Percentiles rank a stretch among this genome's conserved stretches.
Conservation (phyloP, 2,113 vertebrate species). For the Pagrus major region DNA sequence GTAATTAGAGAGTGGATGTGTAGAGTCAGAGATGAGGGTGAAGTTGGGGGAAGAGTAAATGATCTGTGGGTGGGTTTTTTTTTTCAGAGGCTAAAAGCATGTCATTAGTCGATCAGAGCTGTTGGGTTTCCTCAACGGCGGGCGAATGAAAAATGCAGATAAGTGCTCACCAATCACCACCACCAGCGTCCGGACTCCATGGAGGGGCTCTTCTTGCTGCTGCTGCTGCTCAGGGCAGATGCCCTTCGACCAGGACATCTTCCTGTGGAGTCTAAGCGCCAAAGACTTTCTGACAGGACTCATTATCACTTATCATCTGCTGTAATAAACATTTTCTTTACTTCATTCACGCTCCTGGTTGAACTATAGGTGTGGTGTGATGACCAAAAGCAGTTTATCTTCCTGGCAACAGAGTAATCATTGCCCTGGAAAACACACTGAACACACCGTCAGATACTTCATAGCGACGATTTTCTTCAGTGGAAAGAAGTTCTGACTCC, state of each 20-base stretch:
- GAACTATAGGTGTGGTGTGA: no score
- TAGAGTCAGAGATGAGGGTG: slow-evolving; percentile 14
- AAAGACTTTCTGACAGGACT: no score
- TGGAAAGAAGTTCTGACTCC: background rate
- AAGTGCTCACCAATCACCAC: no score
- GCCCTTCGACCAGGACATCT: no score
- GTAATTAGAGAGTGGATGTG: slow-evolving; percentile 51
- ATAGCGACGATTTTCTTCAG: background rate
- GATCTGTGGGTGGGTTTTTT: slow-evolving; percentile 11
- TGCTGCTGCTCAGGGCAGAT: no score
- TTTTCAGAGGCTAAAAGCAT: slow-evolving; percentile 7
- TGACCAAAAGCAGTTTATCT: background rate
- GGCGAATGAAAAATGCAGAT: background rate
- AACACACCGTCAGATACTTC: background rate
- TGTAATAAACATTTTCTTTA: no score
- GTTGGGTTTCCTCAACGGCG: background rate
- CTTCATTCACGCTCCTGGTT: no score
- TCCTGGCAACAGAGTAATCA: background rate
- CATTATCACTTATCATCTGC: no score
- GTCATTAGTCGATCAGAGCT: slow-evolving; percentile 1
- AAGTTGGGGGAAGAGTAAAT: slow-evolving; percentile 21
- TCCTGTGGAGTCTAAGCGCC: no score
- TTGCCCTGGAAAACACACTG: background rate
- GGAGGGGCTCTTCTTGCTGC: no score
- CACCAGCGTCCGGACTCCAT: no score